These are phyloP conservation scores for Adelphocoris suturalis DNA, from an alignment of 2,888 invertebrate genomes.

Conservation along the genomic window DNA sequence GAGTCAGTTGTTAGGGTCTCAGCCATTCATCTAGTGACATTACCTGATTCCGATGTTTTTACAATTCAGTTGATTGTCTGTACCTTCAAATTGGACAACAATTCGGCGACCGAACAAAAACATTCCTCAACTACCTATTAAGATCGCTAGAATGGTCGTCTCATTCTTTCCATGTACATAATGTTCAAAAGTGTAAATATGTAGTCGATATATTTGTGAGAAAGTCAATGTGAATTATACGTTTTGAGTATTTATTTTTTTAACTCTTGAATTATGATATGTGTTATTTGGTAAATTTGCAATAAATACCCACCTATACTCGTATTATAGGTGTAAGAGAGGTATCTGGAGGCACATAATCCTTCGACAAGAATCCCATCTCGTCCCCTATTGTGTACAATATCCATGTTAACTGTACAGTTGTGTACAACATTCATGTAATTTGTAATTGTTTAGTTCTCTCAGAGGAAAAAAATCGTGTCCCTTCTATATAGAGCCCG, in stretches of 20 bases:
- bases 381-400: no score
- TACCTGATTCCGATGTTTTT: background rate
- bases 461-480: no score
- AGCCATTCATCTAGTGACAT: background rate
- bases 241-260: background rate
- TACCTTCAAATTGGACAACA: background rate
- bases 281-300: background rate
- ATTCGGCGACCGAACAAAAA: background rate
- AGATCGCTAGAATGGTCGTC: background rate
- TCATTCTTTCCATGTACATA: constrained; percentile 9
- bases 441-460: no score
- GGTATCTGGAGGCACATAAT: no score
- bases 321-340: no score
- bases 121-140: background rate
- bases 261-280: background rate
- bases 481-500: no score
- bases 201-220: background rate
- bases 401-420: no score
- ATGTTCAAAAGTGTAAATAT: background rate
- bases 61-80: background rate
- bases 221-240: background rate
- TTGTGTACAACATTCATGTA: no score
- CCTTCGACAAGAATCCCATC: no score
- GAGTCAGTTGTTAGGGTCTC: background rate
- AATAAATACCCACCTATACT: no score